phyloP scores from a whole-genome alignment of 2,888 invertebrate genomes.

The Luperina nickerlii region DNA sequence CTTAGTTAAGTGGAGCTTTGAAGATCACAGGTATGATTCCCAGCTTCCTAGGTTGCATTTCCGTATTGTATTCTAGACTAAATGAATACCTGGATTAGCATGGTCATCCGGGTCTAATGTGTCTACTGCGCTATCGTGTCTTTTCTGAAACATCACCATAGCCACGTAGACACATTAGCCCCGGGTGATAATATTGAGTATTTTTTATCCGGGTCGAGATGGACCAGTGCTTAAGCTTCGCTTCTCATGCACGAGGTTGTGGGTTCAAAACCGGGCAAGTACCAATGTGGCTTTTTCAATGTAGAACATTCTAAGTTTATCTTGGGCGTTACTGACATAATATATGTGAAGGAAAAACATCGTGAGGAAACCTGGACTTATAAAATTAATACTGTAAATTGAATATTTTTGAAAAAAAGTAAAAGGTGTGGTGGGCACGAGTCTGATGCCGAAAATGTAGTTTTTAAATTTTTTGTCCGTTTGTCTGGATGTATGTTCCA shows the following conservation, averaged over 20 bases:
- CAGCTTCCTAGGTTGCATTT: too few relatives aligned
- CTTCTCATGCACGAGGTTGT: not conserved
- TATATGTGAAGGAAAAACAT: not conserved
- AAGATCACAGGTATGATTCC: not conserved
- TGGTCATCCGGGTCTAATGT: slow-evolving; percentile 9
- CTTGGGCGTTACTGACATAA: not conserved
- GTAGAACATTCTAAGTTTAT: not conserved
- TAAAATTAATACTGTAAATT: not conserved
- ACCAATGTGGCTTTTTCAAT: not conserved
- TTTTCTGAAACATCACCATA: slow-evolving; percentile 10
- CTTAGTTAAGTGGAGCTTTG: not conserved
- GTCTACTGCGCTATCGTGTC: slow-evolving; percentile 8
- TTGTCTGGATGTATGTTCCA: too few relatives aligned
- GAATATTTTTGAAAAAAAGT: too few relatives aligned
- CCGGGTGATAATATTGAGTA: not conserved
- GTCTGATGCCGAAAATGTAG: too few relatives aligned
- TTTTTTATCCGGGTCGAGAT: not conserved
- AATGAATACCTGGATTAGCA: not conserved
- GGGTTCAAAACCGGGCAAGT: not conserved
- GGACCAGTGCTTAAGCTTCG: not conserved
- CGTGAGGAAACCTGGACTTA: not conserved
- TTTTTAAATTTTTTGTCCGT: too few relatives aligned
- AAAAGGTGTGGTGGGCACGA: too few relatives aligned
- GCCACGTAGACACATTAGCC: slow-evolving; percentile 11
- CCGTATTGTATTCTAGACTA: too few relatives aligned